Evolutionary conservation across 2,113 vertebrate species (phyloP).

Genomic region (Petrocephalus microphthalmus): DNA sequence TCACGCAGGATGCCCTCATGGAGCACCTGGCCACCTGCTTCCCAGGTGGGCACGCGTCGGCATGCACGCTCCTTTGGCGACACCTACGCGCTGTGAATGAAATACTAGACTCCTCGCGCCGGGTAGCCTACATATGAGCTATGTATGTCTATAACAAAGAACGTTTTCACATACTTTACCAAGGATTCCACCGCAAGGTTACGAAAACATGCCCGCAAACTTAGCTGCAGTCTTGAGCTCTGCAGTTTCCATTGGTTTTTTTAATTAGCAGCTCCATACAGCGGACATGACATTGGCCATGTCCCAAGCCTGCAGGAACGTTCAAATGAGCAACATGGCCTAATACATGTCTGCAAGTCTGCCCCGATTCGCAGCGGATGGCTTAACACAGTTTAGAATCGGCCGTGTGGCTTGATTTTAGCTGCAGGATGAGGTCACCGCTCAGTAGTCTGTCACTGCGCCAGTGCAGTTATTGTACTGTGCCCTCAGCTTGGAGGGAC

Average conservation of each 20-base stretch:
- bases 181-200: neutral
- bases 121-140: neutral
- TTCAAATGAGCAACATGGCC: neutral
- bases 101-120: neutral
- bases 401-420: neutral
- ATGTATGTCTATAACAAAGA: neutral
- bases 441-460: neutral
- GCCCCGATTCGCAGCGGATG: neutral
- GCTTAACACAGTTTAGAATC: neutral
- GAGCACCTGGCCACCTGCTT: constrained; percentile 95
- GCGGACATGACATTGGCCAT: neutral
- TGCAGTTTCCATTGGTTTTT: neutral
- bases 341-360: neutral
- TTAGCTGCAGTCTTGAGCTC: neutral
- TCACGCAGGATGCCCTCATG: constrained; percentile 93
- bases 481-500: neutral
- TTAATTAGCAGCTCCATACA: neutral
- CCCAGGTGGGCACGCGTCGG: constrained; percentile 74
- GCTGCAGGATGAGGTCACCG: constrained; percentile 22
- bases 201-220: neutral
- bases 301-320: neutral
- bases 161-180: neutral
- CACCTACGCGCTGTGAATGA: neutral
- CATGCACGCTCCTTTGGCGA: neutral
- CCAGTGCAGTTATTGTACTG: neutral